Base-by-base conservation (phyloP, 1,140 invertebrate species). In the Drosophila pallidifrons region DNA sequence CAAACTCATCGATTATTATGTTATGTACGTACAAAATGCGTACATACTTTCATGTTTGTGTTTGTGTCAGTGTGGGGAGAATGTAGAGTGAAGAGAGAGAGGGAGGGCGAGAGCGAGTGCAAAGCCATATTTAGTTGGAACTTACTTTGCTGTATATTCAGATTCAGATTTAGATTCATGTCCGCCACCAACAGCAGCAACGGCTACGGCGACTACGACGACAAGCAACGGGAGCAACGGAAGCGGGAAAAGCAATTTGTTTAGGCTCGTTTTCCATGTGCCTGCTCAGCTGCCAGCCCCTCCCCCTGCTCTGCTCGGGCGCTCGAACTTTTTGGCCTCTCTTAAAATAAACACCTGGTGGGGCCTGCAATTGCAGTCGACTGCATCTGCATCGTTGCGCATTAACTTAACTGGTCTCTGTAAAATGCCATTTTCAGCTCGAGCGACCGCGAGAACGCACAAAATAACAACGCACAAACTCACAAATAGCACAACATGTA, bases 231-330 rank as follows among this genome's bases (percentile, higher is more conserved):
- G 73, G 77, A 65, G 55, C 47, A 65, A 49, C 47, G 49, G 63
- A 57, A 79, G 82, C 77, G 85, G 77, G 64, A 76, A 77, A 73
- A 73, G 67, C 63, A 49, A 73, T 58, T 66, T 66, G 67, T 70
- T 71, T 76, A 46, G 73, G 73, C 67, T 60, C 85, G 78, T 83
- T 79, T 87, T 88, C 83, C 83, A 87, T 87, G 83, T 82, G 72
- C 25, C 13, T 32, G 15, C 46, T 3, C 67, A n/a, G 30, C n/a
- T 30, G 20, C 25, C 8, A 10, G 32, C 35, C 35, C 55, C 13
- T 45, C 54, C 32, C 3, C 32, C 16, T 15, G 5, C 65, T 13
- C 65, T 20, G 11, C 11, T 28, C n/a, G 5, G 58, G 74, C 51
- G 52, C 25, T 58, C 68, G n/a, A 47, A 43, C 69, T 75, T 81